A percentile compares a stretch with the other conserved stretches of the same genome.
Conservation (phyloP, 2,797 vertebrate species). For the Notolepis coatsorum region DNA sequence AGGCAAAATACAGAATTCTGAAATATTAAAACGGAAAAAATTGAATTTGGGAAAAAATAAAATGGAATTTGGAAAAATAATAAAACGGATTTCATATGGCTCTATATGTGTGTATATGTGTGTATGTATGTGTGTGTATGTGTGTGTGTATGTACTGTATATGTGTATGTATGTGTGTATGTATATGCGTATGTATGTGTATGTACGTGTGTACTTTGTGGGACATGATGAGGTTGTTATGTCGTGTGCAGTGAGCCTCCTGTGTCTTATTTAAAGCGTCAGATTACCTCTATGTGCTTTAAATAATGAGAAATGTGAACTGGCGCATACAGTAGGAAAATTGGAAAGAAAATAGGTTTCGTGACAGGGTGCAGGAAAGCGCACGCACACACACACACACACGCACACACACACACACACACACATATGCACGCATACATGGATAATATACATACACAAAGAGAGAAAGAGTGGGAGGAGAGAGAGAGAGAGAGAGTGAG, state of each 20-base stretch:
- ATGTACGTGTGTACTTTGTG: not conserved
- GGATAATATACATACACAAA: slow-evolving; percentile 33
- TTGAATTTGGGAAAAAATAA: too few species aligned
- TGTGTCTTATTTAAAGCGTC: slow-evolving; percentile 37
- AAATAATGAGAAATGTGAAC: slow-evolving; percentile 56
- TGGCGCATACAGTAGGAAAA: slow-evolving; percentile 31
- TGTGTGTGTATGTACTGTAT: too few species aligned
- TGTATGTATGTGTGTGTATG: not conserved
- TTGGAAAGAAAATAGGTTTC: slow-evolving; percentile 61
- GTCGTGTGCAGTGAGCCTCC: slow-evolving; percentile 19
- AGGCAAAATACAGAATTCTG: too few species aligned
- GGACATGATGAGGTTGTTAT: not conserved
- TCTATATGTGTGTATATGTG: too few species aligned
- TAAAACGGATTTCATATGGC: too few species aligned
- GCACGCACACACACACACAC: not conserved
- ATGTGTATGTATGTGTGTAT: not conserved
- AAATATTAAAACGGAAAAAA: too few species aligned
- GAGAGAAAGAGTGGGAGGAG: slow-evolving; percentile 20
- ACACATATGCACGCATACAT: slow-evolving; percentile 6
- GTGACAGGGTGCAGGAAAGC: slow-evolving; percentile 38
- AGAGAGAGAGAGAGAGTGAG: too few species aligned
- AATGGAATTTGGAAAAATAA: too few species aligned
- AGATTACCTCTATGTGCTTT: slow-evolving; percentile 54
- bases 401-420: slow-evolving; percentile 18
- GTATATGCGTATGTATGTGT: not conserved